These are phyloP conservation scores for Sebastes diaconus DNA, from an alignment of 2,797 vertebrate genomes.

Conservation along the genomic window DNA sequence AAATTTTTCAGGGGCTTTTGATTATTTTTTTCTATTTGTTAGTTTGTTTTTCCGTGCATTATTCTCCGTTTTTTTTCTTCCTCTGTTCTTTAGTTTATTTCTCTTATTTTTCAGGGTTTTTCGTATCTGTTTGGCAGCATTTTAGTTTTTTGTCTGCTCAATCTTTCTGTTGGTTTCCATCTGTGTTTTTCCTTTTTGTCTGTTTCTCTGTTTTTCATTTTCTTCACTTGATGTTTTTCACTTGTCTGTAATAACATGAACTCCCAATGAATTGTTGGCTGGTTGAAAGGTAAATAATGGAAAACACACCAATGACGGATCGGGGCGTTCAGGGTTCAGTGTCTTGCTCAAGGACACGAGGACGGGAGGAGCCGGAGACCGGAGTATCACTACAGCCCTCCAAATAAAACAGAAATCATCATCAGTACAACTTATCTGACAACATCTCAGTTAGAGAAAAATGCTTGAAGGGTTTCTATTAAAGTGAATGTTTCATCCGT, in stretches of 20 bases:
- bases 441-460: neutral
- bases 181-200: neutral
- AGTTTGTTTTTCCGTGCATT: too few species aligned
- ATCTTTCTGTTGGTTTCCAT: neutral
- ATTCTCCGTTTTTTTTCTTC: neutral
- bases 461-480: neutral
- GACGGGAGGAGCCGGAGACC: neutral
- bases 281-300: neutral
- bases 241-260: neutral
- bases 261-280: neutral
- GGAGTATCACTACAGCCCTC: neutral
- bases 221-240: neutral
- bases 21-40: neutral
- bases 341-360: neutral
- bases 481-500: neutral
- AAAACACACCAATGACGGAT: neutral
- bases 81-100: neutral
- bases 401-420: neutral
- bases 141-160: neutral
- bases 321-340: neutral
- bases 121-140: neutral
- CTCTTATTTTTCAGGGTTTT: neutral
- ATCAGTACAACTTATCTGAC: neutral
- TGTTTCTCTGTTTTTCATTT: neutral
- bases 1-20: neutral